Base-by-base conservation (phyloP, 2,797 vertebrate genomes). In the Coregonus ussuriensis region DNA sequence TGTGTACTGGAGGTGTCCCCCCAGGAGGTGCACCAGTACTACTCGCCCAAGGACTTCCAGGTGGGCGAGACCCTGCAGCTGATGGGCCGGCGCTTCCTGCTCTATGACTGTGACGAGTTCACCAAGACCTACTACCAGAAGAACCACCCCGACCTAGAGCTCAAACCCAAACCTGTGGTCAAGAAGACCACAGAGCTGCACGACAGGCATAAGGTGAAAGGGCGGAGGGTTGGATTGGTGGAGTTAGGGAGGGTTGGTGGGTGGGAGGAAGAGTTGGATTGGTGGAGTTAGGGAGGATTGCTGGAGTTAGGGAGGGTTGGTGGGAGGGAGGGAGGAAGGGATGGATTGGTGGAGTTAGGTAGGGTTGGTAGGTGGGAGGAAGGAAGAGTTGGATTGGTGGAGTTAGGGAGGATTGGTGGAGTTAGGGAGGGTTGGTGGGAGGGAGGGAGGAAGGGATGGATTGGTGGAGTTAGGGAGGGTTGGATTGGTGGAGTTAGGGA, bases 61-160 rank as follows among this genome's bases (percentile, higher is more conserved):
- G 83, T 98, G 0, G 97, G 97, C 31, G 92, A 96, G 81, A 87
- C 90, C 0, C 18, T 96, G n/a, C 94, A 76, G 4, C 88, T 99
- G 29, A 84, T 96, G 33, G 95, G 96, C 52, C 96, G 95, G 21
- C 80, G 71, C 37, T 97, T 99, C 88, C 89, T 96, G 68, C 91
- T 99, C 77, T 95, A 95, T 0, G 94, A 98, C 78, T 98, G 96
- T 0, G 97, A 99, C 1, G 88, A 86, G 21, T 98, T 97, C 92
- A 99, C 98, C 0, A 91, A 90, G 71, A 90, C 93, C 11, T 98
- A 94, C 89, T 98, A 94, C 72, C 84, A 87, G 65, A 88, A 94
- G n/a, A 95, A 96, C 82, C 92, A 95, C 77, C 94, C 96, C 0
- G 88, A 96, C 29, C 75, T 95, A 0, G 90, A 93, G 53, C 87